These are phyloP conservation scores for Geothlypis trichas DNA, from an alignment of 2,113 vertebrate species.

Conservation along the genomic window DNA sequence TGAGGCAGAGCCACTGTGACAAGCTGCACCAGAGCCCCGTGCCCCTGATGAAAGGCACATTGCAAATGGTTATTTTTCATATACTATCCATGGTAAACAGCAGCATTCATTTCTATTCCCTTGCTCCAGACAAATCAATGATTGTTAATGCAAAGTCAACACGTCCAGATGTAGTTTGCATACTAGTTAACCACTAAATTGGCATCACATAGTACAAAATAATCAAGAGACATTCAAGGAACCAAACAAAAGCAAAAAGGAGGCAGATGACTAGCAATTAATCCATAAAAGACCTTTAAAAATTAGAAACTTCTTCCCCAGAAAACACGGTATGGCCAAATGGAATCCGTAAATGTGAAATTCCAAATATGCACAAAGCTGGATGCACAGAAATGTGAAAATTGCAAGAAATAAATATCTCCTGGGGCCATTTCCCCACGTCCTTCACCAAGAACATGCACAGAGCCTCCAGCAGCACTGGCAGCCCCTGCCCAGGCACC, in stretches of 20 bases:
- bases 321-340: neutral
- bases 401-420: neutral
- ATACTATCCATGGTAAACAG: constrained; percentile 19
- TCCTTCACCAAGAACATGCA: neutral
- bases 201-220: constrained; percentile 53
- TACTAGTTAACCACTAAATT: constrained; percentile 66
- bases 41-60: neutral
- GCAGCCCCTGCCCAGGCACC: rapidly evolving
- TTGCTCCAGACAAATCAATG: constrained; percentile 57
- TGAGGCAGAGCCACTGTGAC: neutral
- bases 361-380: neutral
- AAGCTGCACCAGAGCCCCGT: neutral
- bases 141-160: constrained; percentile 68
- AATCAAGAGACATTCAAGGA: constrained; percentile 63
- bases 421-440: neutral
- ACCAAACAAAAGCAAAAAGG: constrained; percentile 54
- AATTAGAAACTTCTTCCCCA: constrained; percentile 26
- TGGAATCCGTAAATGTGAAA: neutral
- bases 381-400: neutral
- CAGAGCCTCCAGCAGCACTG: rapidly evolving
- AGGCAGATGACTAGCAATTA: constrained; percentile 62
- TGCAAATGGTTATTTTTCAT: constrained; percentile 42
- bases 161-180: constrained; percentile 64
- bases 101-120: constrained; percentile 58
- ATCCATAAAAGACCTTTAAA: constrained; percentile 51